Evolutionary conservation across 2,888 invertebrate species (phyloP).

Genomic region (Parnassius mnemosyne): DNA sequence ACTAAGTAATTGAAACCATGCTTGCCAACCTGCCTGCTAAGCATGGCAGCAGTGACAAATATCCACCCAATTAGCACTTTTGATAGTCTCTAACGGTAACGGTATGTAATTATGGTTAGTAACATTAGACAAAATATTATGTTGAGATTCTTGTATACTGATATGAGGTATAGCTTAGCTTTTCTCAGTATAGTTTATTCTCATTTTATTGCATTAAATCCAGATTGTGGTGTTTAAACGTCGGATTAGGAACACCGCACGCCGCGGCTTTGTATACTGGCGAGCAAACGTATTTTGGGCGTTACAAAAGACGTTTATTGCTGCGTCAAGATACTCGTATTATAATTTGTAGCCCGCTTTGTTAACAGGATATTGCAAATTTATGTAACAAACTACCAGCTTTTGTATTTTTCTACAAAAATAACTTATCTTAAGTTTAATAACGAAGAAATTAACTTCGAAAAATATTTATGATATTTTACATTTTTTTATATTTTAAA

Average conservation of each 20-base stretch:
- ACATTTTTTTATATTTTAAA: too few relatives aligned
- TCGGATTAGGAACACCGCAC: constrained; percentile 14
- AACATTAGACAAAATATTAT: too few relatives aligned
- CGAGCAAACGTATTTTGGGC: constrained; percentile 23
- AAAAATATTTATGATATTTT: too few relatives aligned
- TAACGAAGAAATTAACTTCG: too few relatives aligned
- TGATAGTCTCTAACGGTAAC: too few relatives aligned
- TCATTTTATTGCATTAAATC: constrained; percentile 22
- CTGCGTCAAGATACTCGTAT: constrained; percentile 19
- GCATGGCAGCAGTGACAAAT: too few relatives aligned
- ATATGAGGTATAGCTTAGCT: constrained; percentile 2
- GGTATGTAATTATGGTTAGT: too few relatives aligned
- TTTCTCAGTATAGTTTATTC: constrained; percentile 9
- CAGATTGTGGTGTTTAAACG: constrained; percentile 24
- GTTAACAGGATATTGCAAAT: constrained; percentile 3
- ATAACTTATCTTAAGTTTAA: too few relatives aligned
- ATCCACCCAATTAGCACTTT: too few relatives aligned
- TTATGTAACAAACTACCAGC: constrained; percentile 6
- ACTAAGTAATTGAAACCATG: too few relatives aligned
- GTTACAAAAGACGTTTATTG: constrained; percentile 20
- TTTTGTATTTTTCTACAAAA: background rate
- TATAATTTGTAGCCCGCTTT: constrained; percentile 19
- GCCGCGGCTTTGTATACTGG: constrained; percentile 18
- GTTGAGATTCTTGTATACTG: too few relatives aligned
- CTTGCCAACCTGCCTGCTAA: too few relatives aligned